phyloP scores from a whole-genome alignment of 1,140 invertebrate genomes.

The Whitmania pigra region DNA sequence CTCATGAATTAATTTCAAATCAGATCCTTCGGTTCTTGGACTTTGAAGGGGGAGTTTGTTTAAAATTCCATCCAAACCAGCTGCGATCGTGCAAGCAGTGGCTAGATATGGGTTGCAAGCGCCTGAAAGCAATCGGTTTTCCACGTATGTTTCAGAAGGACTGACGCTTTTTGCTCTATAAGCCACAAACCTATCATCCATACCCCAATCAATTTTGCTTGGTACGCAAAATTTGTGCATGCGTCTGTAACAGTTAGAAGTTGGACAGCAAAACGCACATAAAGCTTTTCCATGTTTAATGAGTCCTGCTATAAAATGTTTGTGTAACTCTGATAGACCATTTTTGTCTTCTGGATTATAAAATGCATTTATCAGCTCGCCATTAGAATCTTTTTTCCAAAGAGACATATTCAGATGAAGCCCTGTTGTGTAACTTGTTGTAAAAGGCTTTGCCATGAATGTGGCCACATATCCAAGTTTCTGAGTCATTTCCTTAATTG shows the following conservation, averaged over 20 bases:
- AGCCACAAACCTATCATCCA: constrained; percentile 19
- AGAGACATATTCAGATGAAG: constrained; percentile 28
- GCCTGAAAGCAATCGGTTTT: constrained; percentile 27
- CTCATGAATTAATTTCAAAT: background rate
- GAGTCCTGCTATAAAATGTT: constrained; percentile 28
- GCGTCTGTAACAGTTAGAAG: constrained; percentile 28
- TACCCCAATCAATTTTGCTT: constrained; percentile 25
- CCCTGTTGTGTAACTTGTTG: constrained; percentile 21
- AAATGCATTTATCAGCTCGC: constrained; percentile 24
- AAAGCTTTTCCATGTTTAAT: constrained; percentile 26
- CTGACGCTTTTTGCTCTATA: constrained; percentile 18
- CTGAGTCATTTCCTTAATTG: constrained; percentile 22
- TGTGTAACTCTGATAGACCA: constrained; percentile 22
- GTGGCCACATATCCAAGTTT: constrained; percentile 20
- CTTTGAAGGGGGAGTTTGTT: constrained; percentile 19
- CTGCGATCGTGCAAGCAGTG: constrained; percentile 27
- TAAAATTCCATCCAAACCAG: constrained; percentile 29
- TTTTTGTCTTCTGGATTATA: constrained; percentile 19
- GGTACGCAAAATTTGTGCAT: constrained; percentile 23
- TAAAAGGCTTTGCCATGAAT: constrained; percentile 27
- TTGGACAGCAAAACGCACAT: constrained; percentile 27
- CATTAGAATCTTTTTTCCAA: constrained; percentile 18
- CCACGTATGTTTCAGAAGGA: constrained; percentile 25
- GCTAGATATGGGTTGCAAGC: constrained; percentile 29
- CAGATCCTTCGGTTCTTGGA: background rate